phyloP scores from a whole-genome alignment of 2,113 vertebrate genomes.

The Pituophis catenifer region DNA sequence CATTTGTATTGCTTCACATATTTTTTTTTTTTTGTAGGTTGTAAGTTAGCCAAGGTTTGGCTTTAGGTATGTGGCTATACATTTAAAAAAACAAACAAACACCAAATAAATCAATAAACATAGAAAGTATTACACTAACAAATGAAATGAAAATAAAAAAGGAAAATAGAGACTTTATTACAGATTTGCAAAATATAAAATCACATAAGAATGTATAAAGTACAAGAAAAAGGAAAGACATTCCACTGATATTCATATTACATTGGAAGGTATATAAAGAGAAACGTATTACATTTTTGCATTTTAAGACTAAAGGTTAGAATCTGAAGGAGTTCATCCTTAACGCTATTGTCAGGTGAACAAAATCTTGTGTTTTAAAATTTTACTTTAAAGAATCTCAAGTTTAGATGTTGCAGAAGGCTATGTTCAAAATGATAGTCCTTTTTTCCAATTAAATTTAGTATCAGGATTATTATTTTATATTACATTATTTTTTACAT shows the following conservation, averaged over 20 bases:
- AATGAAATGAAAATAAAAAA: not conserved
- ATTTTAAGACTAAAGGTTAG: not conserved
- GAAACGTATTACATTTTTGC: not conserved
- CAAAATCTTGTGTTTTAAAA: not conserved
- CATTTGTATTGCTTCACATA: not conserved
- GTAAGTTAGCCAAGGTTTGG: not conserved
- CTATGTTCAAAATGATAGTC: not conserved
- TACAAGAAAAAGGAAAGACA: not conserved
- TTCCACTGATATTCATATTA: not conserved
- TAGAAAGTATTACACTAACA: not conserved
- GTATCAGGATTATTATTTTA: not conserved
- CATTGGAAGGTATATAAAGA: not conserved
- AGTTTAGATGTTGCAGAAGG: not conserved
- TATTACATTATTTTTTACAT: not conserved
- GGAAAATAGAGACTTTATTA: not conserved
- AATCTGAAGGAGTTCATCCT: not conserved
- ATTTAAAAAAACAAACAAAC: not conserved
- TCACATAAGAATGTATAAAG: not conserved
- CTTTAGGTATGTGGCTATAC: not conserved
- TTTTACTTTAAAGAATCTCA: not conserved
- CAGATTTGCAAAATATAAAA: not conserved
- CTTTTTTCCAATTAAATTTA: not conserved
- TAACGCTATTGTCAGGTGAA: not conserved
- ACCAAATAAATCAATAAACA: not conserved
- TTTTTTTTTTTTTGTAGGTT: not conserved